Conservation (phyloP, 2,888 invertebrate genomes). For the Andrena camellia region DNA sequence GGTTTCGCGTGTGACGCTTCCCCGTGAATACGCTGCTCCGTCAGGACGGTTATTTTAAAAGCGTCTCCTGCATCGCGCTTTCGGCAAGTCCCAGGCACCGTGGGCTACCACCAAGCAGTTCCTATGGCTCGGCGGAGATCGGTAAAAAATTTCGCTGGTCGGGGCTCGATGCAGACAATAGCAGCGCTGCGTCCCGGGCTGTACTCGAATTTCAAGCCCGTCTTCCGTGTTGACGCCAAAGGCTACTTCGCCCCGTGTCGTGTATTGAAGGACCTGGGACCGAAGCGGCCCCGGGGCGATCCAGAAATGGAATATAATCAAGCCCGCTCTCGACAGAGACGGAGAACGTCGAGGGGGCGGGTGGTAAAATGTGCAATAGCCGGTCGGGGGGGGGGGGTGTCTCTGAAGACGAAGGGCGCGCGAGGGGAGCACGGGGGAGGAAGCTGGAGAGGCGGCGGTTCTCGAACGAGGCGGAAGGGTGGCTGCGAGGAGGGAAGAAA, state of each 20-base stretch:
- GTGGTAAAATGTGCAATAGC: constrained; percentile 57
- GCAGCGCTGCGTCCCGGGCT: constrained; percentile 42
- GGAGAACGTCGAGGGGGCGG: constrained; percentile 39
- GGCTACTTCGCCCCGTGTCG: constrained; percentile 80
- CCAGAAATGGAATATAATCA: constrained; percentile 85
- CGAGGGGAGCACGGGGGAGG: background rate
- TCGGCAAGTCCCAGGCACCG: background rate
- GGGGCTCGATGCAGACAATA: constrained; percentile 51
- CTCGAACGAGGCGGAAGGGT: background rate
- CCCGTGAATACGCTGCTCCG: too few species aligned
- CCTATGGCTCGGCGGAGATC: background rate
- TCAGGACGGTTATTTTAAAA: background rate
- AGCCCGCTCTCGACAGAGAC: constrained; percentile 65
- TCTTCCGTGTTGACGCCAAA: constrained; percentile 80
- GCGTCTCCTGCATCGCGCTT: background rate
- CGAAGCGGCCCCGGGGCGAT: constrained; percentile 75
- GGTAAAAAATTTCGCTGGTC: constrained; percentile 40
- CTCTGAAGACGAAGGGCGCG: background rate
- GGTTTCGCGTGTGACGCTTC: too few species aligned
- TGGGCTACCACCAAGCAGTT: background rate
- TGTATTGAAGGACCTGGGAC: constrained; percentile 75
- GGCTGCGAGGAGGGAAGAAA: background rate
- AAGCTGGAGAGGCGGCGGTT: background rate
- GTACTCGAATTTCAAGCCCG: constrained; percentile 81
- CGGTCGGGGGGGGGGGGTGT: too few species aligned